These are phyloP conservation scores for Ascaphus truei DNA, from an alignment of 2,113 vertebrate genomes.

Conservation along the genomic window DNA sequence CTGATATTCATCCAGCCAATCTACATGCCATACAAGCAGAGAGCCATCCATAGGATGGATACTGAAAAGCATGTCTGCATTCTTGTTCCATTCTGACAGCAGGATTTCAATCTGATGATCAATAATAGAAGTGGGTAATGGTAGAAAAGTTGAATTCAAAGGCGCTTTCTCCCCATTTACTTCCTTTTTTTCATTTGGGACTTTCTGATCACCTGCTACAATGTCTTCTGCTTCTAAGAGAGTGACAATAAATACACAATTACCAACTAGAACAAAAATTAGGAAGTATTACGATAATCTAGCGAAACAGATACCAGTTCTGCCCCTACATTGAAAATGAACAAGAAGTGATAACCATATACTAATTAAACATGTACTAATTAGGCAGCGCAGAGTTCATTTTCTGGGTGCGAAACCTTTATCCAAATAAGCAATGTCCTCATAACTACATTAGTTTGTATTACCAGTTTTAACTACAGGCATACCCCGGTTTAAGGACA, in stretches of 20 bases:
- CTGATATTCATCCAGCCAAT: slow-evolving; percentile 97
- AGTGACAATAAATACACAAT: slow-evolving; percentile 21
- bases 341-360: no score
- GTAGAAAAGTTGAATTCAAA: slow-evolving; percentile 44
- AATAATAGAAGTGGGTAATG: slow-evolving; percentile 71
- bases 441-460: no score
- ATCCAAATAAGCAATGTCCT: no score
- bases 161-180: slow-evolving; percentile 49
- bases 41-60: slow-evolving; percentile 97
- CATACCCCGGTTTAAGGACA: no score
- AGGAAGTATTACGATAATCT: background rate
- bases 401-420: no score
- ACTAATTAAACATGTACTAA: no score
- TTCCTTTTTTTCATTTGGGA: slow-evolving; percentile 60
- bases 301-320: no score
- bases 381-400: no score
- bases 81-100: slow-evolving; percentile 91
- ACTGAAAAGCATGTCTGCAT: slow-evolving; percentile 95
- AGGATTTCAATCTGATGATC: slow-evolving; percentile 89
- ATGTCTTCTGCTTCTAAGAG: slow-evolving; percentile 52
- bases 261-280: background rate
- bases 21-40: slow-evolving; percentile 92
- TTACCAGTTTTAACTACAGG: no score
- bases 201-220: slow-evolving; percentile 52
- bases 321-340: no score